Evolutionary conservation across 2,797 vertebrate species (phyloP).

Genomic region (Kryptopterus vitreolus): DNA sequence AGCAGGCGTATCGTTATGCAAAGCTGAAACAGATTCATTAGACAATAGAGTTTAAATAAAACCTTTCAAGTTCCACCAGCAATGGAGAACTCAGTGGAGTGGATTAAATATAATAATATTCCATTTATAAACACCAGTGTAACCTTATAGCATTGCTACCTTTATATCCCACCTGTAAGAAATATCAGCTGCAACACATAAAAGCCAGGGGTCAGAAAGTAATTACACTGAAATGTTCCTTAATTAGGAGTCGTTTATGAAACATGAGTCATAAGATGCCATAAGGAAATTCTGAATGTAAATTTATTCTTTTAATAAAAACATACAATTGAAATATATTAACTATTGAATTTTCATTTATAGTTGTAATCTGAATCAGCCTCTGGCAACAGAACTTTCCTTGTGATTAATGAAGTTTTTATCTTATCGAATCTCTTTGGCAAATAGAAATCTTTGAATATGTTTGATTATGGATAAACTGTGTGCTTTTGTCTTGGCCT

Average conservation of each 20-base stretch:
- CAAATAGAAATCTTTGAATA: too few species aligned
- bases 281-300: neutral
- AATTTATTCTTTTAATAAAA: neutral
- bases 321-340: neutral
- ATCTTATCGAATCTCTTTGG: too few species aligned
- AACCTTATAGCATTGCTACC: neutral
- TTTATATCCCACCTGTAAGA: neutral
- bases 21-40: neutral
- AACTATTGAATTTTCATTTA: too few species aligned
- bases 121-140: conserved; percentile 13
- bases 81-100: conserved; percentile 1
- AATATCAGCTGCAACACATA: neutral
- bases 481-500: neutral
- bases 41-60: neutral
- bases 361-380: too few species aligned
- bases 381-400: too few species aligned
- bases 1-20: neutral
- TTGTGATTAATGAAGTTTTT: too few species aligned
- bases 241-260: neutral
- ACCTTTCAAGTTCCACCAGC: neutral
- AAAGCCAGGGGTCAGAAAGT: neutral
- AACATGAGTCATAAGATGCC: neutral
- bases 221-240: neutral
- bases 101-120: conserved; percentile 17
- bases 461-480: neutral